Base-by-base conservation (phyloP, 1,140 invertebrate species). In the Dendroctonus valens region DNA sequence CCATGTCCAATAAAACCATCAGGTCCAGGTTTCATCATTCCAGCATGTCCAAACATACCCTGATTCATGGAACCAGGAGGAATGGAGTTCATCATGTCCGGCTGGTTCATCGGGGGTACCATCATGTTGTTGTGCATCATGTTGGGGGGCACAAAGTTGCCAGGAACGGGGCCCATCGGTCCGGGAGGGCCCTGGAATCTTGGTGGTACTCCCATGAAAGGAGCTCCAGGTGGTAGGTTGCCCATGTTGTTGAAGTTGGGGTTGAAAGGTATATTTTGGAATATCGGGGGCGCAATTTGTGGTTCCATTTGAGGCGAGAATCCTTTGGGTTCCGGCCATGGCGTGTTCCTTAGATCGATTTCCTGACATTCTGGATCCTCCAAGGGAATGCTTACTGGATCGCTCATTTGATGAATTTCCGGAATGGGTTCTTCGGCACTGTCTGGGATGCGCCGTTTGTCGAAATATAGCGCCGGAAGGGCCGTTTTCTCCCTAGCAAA, bases 391-490 rank as follows among this genome's bases (percentile, higher is more conserved):
- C 86, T 80, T 68, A 88, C 87, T 3, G 92, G 89, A 74, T 94
- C 91, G 2, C 84, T 83, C 53, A 87, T 85, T 69, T 88, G 86
- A 71, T 89, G 86, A 6, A 84, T 84, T 79, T 96, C 93, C 59
- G 87, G 78, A 69, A 96, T 93, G 1, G 94, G 91, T 80, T 97
- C 94, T 41, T 86, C 83, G 0, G 93, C 83, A 51, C 88, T 88
- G 75, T 96, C 93, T 8, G 94, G 94, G 59, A 96, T 89, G 89
- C 92, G 89, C 60, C 86, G 83, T 67, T 88, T 87, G 72, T 89
- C 87, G 76, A 95, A 94, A 78, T 94, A 96, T 2, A 97, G 79
- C 2, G 92, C 90, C 75, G 92, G 89, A 7, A 96, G 79, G 12
- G 91, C 91, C 14, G 85, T 87, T 73, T 90, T 89, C 77, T 97